Base-by-base conservation (phyloP, 23 tunicate species). In the Diplosoma virens region DNA sequence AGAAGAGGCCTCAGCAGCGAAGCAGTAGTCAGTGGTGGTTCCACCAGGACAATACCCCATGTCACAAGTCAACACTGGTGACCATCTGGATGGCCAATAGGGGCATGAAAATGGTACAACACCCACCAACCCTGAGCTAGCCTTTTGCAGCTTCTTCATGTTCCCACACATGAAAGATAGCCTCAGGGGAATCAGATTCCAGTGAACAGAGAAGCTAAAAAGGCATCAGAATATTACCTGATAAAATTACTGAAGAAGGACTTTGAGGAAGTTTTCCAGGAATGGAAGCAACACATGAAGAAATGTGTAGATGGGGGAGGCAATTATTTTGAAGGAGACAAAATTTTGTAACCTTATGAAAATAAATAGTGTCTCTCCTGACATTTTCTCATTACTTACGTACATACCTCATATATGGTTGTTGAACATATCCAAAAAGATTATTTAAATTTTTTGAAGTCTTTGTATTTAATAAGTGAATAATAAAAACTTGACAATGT, bases 1-100 rank as follows among this genome's bases (percentile, higher is more conserved):
- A 61, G 69, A 61, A 61, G 35, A 61, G 69, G 69, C 9, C 69
- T 26, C 35, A 61, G 69, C 69, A 61, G 69, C n/a, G n/a, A n/a
- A n/a, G n/a, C n/a, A 41, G 50, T 41, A 35, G 69, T 27, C 35
- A 29, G 69, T 61, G 69, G 69, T 61, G 35, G 69, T 61, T 61
- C 35, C 69, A 61, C 35, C 69, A 61, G 35, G 69, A 61, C 35
- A 61, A 61, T 61, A 35, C 35, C 35, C n/a, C 69, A 61, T 61
- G 69, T 29, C 69, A 61, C 69, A 9, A 61, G 35, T 27, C 69
- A 61, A 61, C 21, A 35, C 69, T 61, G 69, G 69, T 61, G 34
- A 61, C 69, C 69, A 61, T 6, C 35, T 61, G 69, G 69, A 27
- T 61, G 69, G 69, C 69, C 35, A 22, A 61, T 4, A 61, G 69